Conservation (phyloP, 2,113 vertebrate genomes). For the Nesogale talazaci region DNA sequence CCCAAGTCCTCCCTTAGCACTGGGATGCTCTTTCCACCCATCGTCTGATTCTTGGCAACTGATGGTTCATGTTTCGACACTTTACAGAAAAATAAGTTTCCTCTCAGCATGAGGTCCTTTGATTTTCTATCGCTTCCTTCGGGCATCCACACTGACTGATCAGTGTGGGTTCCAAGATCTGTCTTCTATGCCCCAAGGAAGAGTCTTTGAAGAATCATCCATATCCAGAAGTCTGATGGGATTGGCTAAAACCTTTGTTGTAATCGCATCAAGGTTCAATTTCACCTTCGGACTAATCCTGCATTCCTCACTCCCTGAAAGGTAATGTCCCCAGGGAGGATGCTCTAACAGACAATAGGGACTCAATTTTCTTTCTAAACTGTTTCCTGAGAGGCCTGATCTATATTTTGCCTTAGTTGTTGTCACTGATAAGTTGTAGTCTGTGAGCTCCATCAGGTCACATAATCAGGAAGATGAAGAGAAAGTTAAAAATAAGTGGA, state of each 20-base stretch:
- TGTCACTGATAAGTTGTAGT: not conserved
- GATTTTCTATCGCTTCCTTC: not conserved
- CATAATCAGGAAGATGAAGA: rapidly evolving
- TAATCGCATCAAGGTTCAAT: not conserved
- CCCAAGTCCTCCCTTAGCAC: not conserved
- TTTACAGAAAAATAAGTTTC: not conserved
- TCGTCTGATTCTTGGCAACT: not conserved
- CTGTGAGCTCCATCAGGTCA: not conserved
- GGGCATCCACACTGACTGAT: not conserved
- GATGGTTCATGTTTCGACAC: not conserved
- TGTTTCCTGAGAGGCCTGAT: not conserved
- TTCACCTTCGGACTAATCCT: not conserved
- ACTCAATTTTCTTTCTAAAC: not conserved
- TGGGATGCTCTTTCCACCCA: not conserved
- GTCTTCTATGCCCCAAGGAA: not conserved
- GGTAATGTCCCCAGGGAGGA: not conserved
- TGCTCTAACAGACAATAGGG: not conserved
- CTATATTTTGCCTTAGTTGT: not conserved
- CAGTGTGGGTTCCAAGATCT: not conserved
- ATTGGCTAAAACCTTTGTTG: not conserved
- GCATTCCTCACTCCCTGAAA: not conserved
- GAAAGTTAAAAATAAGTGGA: not conserved
- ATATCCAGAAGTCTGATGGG: not conserved
- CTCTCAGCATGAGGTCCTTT: not conserved
- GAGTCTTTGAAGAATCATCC: not conserved